A percentile compares a stretch with the other conserved stretches of the same genome.
Evolutionary conservation across 2,888 invertebrate genomes (phyloP).

Genomic region (Blera fallax): DNA sequence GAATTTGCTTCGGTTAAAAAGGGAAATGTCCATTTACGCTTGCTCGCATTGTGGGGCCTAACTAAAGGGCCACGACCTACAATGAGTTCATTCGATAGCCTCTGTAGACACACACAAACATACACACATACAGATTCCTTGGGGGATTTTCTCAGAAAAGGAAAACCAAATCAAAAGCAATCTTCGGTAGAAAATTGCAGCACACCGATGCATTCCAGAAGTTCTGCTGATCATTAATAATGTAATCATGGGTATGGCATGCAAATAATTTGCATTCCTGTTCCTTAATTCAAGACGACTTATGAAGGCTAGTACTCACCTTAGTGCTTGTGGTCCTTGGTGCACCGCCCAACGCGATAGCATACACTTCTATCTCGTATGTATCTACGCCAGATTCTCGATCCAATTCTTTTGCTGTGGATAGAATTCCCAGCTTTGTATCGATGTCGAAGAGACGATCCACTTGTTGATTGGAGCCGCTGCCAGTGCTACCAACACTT

Average conservation of each 20-base stretch:
- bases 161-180: constrained; percentile 32
- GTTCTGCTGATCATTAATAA: constrained; percentile 31
- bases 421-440: constrained; percentile 92
- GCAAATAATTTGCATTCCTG: constrained; percentile 10
- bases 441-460: constrained; percentile 96
- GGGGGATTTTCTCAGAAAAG: constrained; percentile 13
- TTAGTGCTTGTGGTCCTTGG: constrained; percentile 91
- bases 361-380: constrained; percentile 93
- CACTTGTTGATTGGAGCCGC: constrained; percentile 84
- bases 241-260: constrained; percentile 21
- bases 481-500: constrained; percentile 72
- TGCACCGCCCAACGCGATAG: constrained; percentile 88
- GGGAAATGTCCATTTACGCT: constrained; percentile 34
- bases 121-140: not conserved
- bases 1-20: constrained; percentile 42
- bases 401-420: constrained; percentile 91
- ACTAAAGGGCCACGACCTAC: constrained; percentile 27
- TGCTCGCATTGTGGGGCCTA: not conserved
- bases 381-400: constrained; percentile 91
- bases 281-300: not conserved
- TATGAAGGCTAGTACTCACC: constrained; percentile 85
- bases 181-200: constrained; percentile 28
- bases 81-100: constrained; percentile 6
- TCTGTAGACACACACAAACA: too few relatives aligned
- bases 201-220: constrained; percentile 40